Conservation (phyloP, 2,888 invertebrate genomes). For the Allygus modestus region DNA sequence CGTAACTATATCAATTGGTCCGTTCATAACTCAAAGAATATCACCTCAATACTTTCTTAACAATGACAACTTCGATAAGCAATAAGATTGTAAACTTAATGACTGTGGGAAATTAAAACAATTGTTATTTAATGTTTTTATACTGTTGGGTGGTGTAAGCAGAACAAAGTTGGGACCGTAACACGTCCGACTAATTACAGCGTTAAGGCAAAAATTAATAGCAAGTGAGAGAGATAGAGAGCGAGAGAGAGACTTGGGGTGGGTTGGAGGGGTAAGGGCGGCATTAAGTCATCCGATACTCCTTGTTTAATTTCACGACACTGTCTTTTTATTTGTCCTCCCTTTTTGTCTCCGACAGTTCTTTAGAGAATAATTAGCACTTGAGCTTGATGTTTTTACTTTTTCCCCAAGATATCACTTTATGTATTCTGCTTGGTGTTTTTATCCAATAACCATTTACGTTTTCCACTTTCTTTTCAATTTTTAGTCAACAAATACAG, state of each 20-base stretch:
- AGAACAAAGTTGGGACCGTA: too few relatives aligned
- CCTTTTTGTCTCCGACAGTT: constrained; percentile 15
- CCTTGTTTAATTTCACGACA: constrained; percentile 34
- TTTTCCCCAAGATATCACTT: constrained; percentile 2
- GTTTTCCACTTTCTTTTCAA: too few relatives aligned
- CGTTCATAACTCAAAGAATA: too few relatives aligned
- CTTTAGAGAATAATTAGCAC: constrained; percentile 31
- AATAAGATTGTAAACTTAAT: too few relatives aligned
- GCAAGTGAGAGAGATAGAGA: neutral
- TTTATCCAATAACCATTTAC: neutral
- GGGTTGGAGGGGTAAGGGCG: neutral
- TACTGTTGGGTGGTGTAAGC: too few relatives aligned
- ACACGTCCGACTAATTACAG: too few relatives aligned
- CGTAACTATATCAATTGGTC: neutral
- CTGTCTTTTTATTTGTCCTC: constrained; percentile 31
- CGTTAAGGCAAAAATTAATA: neutral
- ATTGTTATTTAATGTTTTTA: too few relatives aligned
- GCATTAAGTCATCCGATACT: constrained; percentile 34
- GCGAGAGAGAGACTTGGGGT: neutral
- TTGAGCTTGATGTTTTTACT: constrained; percentile 14
- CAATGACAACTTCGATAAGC: too few relatives aligned
- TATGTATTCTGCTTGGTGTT: neutral
- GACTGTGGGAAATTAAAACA: too few relatives aligned
- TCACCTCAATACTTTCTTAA: too few relatives aligned
- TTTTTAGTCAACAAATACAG: too few relatives aligned